phyloP scores from a whole-genome alignment of 2,888 invertebrate species.

The Lepetodrilus schrolli region DNA sequence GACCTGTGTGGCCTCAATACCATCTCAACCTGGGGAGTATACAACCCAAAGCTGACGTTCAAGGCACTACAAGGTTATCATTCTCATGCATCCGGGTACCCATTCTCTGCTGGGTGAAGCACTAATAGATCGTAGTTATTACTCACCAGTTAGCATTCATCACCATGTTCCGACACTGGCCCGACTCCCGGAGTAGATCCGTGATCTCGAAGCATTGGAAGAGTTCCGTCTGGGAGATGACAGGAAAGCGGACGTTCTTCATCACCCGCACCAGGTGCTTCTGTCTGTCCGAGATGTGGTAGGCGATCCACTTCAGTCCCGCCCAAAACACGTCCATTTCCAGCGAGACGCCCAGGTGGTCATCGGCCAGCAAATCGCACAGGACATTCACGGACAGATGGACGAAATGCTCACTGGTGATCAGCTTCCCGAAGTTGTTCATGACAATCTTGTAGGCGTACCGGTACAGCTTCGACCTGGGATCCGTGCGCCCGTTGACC shows the following conservation, averaged over 20 bases:
- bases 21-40: too few species aligned
- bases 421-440: slow-evolving; percentile 33
- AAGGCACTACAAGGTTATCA: too few species aligned
- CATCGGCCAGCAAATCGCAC: slow-evolving; percentile 45
- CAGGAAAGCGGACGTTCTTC: slow-evolving; percentile 54
- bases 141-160: slow-evolving; percentile 59
- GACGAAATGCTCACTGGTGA: slow-evolving; percentile 37
- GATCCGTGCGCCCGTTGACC: background rate
- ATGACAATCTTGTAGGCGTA: slow-evolving; percentile 32
- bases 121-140: too few species aligned
- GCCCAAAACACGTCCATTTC: slow-evolving; percentile 62
- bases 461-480: slow-evolving; percentile 30
- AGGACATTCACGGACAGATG: slow-evolving; percentile 46
- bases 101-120: too few species aligned
- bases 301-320: slow-evolving; percentile 57
- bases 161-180: slow-evolving; percentile 47
- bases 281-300: slow-evolving; percentile 45
- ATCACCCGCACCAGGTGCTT: slow-evolving; percentile 50
- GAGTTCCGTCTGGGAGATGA: slow-evolving; percentile 56
- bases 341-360: slow-evolving; percentile 47
- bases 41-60: too few species aligned
- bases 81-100: too few species aligned
- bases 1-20: too few species aligned
- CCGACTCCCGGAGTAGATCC: slow-evolving; percentile 47
- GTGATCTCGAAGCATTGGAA: slow-evolving; percentile 53